Base-by-base conservation (phyloP, 2,888 invertebrate genomes). In the Oegoconia quadripuncta region DNA sequence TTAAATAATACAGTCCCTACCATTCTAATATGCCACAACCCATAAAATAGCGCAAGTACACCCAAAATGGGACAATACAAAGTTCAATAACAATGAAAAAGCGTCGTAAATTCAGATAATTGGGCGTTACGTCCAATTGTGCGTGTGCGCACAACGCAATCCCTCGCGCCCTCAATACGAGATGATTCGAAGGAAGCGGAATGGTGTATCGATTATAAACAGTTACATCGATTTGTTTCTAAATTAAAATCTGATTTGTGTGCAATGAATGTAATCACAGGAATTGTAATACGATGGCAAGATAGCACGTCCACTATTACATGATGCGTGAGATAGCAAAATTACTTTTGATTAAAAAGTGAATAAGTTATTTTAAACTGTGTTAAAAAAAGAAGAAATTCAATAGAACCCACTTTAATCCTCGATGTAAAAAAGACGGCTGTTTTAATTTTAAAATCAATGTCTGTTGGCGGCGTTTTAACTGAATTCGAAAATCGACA, bases 31-130 rank as follows among this genome's bases (percentile, higher is more conserved):
- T n/a, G n/a, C n/a, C 22, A 22, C 22, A 3, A 4, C 2, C 22
- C 22, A 22, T 9, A 22, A 11, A 27, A 27, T 27, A 27, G 8
- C 13, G 22, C 2, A 3, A 26, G 13, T 8, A n/a, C 13, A 22
- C 12, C 22, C 16, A 16, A 15, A 34, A 7, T 20, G 30, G n/a
- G 3, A 11, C 15, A 18, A 37, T 31, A 30, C 27, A 28, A 38
- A 42, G 34, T 35, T 42, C 37, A 39, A 46, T 40, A 42, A 17
- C 35, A 39, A 37, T 41, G 32, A 27, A 39, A 42, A 42, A 39
- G 34, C 39, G 37, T 28, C 39, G 31, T 39, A 45, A 45, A 37
- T 46, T 41, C 41, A 35, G 17, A 32, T 35, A 42, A 42, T 35
- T 42, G 35, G 17, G 27, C 30, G 32, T 32, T 28, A 32, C 17